phyloP scores from a whole-genome alignment of 2,888 invertebrate genomes.

The Scrobipalpa atriplicella region DNA sequence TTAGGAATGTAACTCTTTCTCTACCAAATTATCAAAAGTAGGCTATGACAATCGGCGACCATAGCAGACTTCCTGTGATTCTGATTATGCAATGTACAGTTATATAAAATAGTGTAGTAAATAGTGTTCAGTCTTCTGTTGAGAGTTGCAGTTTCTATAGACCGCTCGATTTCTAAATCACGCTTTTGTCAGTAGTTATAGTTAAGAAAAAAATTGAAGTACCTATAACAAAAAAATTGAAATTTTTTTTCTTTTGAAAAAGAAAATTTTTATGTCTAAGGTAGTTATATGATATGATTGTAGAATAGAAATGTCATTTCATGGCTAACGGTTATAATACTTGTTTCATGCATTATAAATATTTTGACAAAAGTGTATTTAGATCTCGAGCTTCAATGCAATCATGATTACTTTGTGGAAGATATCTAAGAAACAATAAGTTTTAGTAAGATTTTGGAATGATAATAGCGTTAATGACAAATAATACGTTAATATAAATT shows the following conservation, averaged over 20 bases:
- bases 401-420: slow-evolving; percentile 2
- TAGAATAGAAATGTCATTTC: background rate
- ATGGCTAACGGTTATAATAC: background rate
- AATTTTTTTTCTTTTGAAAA: background rate
- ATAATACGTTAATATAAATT: slow-evolving; percentile 51
- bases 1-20: background rate
- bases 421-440: slow-evolving; percentile 32
- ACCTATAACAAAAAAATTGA: background rate
- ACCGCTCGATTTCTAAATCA: background rate
- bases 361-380: background rate
- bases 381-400: slow-evolving; percentile 9
- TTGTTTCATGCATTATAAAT: background rate
- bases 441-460: slow-evolving; percentile 45
- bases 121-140: slow-evolving; percentile 81
- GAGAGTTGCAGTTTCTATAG: slow-evolving; percentile 55
- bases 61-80: slow-evolving; percentile 50
- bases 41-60: slow-evolving; percentile 25
- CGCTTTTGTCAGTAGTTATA: slow-evolving; percentile 9
- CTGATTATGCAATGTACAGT: slow-evolving; percentile 70
- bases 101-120: slow-evolving; percentile 80
- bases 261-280: background rate
- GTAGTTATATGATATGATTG: too few relatives aligned
- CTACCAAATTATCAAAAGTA: background rate
- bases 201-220: background rate
- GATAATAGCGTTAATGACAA: slow-evolving; percentile 49